Evolutionary conservation across 2,113 vertebrate genomes (phyloP), one percentile per base, ranked within the genome.

Genomic region (Labrus mixtus): DNA sequence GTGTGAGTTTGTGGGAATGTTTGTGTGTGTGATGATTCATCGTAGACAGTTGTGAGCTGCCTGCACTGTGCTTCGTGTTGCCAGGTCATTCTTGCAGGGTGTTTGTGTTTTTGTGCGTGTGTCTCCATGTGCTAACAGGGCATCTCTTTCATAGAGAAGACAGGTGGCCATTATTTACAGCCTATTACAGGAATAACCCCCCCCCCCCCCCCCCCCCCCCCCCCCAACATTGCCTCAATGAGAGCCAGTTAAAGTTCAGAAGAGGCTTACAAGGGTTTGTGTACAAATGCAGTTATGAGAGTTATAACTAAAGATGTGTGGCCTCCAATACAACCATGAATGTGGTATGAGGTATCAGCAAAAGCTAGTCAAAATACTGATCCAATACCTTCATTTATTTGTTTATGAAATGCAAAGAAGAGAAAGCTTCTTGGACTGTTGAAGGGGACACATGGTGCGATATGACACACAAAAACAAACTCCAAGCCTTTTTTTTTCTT

Each of bases 171-270:
- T 85, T 81, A 93, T 90, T 84, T 87, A 90, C 58, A 17, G 75
- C 73, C 75, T 74, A 64, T 92, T 85, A 90, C 88, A 87, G 88
- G 91, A 93, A 91, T 91, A 50, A 68, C 79, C 63, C 62, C 41
- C 39, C 75, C 51, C 80, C 29, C 25, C 25, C 25, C 1, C 25
- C 25, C 25, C 25, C 25, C 25, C 1, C 25, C 1, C 25, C 25
- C 29, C 29, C 29, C 4, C 29, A 33, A 33, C 3, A 64, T 68
- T 58, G 43, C 77, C 74, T 3, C 54, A 6, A 36, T 73, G 68
- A 15, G 63, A 90, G 60, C 78, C 78, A 80, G 70, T 75, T 64
- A 80, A 76, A 81, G 65, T 55, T 50, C 71, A 0, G 6, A 33
- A 4, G 29, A 6, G 29, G 29, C 29, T 33, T 4, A 33, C 29